Conservation (phyloP, 2,888 invertebrate genomes). For the Drosophila rubida region DNA sequence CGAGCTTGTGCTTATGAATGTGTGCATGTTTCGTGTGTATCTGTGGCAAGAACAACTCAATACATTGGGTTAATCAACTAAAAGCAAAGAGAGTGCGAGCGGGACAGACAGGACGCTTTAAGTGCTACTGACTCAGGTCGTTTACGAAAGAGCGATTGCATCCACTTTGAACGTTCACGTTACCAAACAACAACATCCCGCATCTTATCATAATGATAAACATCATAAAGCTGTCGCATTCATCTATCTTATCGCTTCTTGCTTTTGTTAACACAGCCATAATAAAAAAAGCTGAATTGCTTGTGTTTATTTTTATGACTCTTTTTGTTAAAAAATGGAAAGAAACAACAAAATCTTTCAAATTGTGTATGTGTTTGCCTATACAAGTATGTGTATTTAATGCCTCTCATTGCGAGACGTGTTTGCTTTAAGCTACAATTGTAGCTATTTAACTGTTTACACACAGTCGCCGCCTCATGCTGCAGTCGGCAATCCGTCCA, state of each 20-base stretch:
- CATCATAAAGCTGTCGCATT: constrained; percentile 35
- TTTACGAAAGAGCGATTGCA: constrained; percentile 28
- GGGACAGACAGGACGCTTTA: not conserved
- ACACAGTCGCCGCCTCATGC: constrained; percentile 32
- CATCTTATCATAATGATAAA: constrained; percentile 46
- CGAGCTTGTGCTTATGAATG: not conserved
- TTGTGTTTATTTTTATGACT: constrained; percentile 47
- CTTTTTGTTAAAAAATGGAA: constrained; percentile 16
- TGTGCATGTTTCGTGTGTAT: constrained; percentile 4
- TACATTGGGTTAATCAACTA: constrained; percentile 49
- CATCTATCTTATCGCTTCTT: constrained; percentile 56
- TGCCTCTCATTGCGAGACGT: constrained; percentile 26
- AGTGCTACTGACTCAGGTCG: constrained; percentile 35
- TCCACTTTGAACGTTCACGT: constrained; percentile 35
- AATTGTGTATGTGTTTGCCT: constrained; percentile 28
- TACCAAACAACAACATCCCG: constrained; percentile 5
- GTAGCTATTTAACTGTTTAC: constrained; percentile 35
- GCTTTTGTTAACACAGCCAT: constrained; percentile 27
- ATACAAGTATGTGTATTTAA: constrained; percentile 6
- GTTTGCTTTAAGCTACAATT: constrained; percentile 35
- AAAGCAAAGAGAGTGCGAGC: not conserved
- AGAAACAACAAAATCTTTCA: constrained; percentile 30
- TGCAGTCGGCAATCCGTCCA: constrained; percentile 31
- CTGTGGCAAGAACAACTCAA: constrained; percentile 18
- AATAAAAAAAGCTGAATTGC: constrained; percentile 27